Base-by-base conservation (phyloP, 2,888 invertebrate species). In the Hyposoter didymator region DNA sequence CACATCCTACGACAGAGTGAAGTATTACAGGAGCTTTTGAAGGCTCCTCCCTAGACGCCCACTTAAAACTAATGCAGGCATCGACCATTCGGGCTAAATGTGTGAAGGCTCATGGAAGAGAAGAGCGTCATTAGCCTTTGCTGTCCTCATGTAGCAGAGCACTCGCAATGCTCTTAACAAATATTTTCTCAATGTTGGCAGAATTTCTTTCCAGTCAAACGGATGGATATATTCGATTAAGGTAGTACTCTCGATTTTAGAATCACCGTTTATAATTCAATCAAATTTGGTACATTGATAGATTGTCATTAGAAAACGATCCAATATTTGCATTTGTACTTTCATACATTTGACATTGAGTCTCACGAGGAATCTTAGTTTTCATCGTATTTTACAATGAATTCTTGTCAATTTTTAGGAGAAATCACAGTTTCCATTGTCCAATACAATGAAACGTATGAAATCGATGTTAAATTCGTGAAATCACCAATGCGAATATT, bases 51-150 rank as follows among this genome's bases (percentile, higher is more conserved):
- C 35, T 85, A 84, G 88, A 88, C 88, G 88, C 87, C 87, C 88
- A 89, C 90, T 91, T 90, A 90, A 91, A 90, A 89, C 88, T 90
- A 90, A 91, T 90, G 90, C 89, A 89, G 90, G 90, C 90, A 88
- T 90, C 89, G 88, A 89, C 72, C 80, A 84, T 76, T 84, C 81
- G 76, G 59, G 81, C 59, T 84, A 84, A 91, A 91, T 90, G 89
- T 88, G 87, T 91, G 90, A 91, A 84, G 64, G 66, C 49, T 80
- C 19, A 32, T 72, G 66, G 17, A 76, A 75, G 70, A 64, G 76
- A 47, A 52, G 84, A 81, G 59, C 80, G 64, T 80, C 72, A 52
- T 78, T 64, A 66, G 76, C 72, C 72, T 59, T 80, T 76, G 66
- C 75, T 66, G 59, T 43, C 10, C 10, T 39, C 10, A 39, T 39